Base-by-base conservation (phyloP, 2,888 invertebrate genomes). In the Heliconius ismenius region DNA sequence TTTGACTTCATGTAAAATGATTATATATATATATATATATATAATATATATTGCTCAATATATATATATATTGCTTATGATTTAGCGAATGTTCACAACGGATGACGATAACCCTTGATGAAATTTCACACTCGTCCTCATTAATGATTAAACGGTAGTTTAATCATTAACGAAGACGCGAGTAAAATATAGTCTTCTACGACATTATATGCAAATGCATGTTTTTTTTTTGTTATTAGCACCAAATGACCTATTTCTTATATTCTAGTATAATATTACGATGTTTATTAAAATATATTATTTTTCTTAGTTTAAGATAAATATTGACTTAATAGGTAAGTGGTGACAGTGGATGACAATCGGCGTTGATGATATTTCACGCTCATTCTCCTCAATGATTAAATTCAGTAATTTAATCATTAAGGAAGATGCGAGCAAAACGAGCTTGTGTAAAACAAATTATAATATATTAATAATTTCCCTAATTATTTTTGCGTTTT, bases 351-450 rank as follows among this genome's bases (percentile, higher is more conserved):
- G 7, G 15, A 24, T 39, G 39, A 62, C 15, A 24, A 67, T 15
- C 24, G n/a, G 6, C 24, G 24, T 43, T 11, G 39, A 39, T 15
- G 67, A 26, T 26, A 62, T 28, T 64, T 32, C 63, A 64, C 63
- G 9, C 67, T 67, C 67, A 15, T 67, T 24, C 39, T 9, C 39
- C 4, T 39, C 15, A 67, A 43, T 67, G 39, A 39, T 67, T 67
- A 43, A 67, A 2, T n/a, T 67, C 43, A 2, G 39, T 67, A 67
- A 24, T 67, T 67, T 67, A 67, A 67, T 15, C 24, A 67, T 65
- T 39, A 65, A 39, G 21, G 3, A 11, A 65, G 65, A 65, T 11
- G 65, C 65, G 39, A 24, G 39, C n/a, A 39, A 65, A 65, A 62
- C 21, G 9, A 21, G 9, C 28, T 32, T 28, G 64, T 60, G 58